Percentiles rank a stretch among this genome's conserved stretches.
These are phyloP conservation scores for Aegotheles bennettii DNA, from an alignment of 2,113 vertebrate species.

Conservation along the genomic window DNA sequence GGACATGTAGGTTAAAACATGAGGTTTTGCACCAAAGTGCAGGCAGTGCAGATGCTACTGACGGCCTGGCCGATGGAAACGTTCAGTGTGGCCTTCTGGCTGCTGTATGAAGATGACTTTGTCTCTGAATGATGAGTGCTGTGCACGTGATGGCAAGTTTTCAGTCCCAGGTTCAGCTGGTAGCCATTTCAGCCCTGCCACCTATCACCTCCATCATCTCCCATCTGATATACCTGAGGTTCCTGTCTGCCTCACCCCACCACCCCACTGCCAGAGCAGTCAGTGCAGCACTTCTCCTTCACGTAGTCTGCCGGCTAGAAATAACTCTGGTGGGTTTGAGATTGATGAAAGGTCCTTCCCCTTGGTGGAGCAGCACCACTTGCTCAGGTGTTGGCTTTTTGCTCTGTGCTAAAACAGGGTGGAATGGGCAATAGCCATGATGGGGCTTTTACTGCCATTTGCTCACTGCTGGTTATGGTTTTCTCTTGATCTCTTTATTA, in stretches of 20 bases:
- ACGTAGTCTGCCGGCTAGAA: background rate
- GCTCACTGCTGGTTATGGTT: background rate
- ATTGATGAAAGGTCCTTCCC: background rate
- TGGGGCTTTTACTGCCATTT: background rate
- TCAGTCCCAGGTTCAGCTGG: background rate
- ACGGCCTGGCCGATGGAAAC: background rate
- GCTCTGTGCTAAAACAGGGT: fast-evolving
- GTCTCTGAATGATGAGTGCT: background rate
- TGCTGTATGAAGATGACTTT: background rate
- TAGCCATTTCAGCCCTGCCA: background rate
- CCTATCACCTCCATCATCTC: background rate
- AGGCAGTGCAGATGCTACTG: fast-evolving
- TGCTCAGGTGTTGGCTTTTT: background rate
- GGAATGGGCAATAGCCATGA: background rate
- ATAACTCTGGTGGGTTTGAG: slow-evolving; percentile 15
- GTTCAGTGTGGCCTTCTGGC: background rate
- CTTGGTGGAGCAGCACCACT: background rate
- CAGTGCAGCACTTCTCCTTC: slow-evolving; percentile 38
- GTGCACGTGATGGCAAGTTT: background rate
- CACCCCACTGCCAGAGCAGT: fast-evolving
- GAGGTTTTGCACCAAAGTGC: background rate
- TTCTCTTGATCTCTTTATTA: background rate
- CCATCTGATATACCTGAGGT: background rate
- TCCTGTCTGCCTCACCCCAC: background rate
- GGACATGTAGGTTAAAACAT: fast-evolving